phyloP scores from a whole-genome alignment of 2,888 invertebrate genomes.

The Lydus trimaculatus region DNA sequence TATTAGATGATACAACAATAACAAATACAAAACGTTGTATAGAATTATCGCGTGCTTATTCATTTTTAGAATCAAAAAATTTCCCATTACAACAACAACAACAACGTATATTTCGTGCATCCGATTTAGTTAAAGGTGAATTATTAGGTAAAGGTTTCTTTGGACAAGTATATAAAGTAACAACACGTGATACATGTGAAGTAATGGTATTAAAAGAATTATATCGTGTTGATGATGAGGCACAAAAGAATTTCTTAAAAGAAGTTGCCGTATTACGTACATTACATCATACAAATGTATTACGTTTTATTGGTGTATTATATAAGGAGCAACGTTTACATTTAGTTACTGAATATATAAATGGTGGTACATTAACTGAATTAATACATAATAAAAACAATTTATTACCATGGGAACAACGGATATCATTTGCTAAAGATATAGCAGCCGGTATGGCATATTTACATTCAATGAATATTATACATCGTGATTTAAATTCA shows the following conservation, averaged over 20 bases:
- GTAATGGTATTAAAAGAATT: constrained; percentile 96
- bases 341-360: constrained; percentile 91
- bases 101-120: constrained; percentile 87
- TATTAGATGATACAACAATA: constrained; percentile 69
- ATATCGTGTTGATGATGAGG: constrained; percentile 90
- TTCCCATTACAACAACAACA: constrained; percentile 58
- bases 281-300: constrained; percentile 87
- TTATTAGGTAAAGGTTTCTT: constrained; percentile 93
- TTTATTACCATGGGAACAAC: constrained; percentile 78
- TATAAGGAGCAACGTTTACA: constrained; percentile 92
- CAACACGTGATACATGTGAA: constrained; percentile 88
- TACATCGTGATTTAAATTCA: constrained; percentile 94
- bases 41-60: constrained; percentile 85
- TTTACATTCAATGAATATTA: constrained; percentile 92
- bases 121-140: constrained; percentile 88
- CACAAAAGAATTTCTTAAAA: constrained; percentile 92
- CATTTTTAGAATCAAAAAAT: constrained; percentile 73
- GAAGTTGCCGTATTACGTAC: constrained; percentile 94
- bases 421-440: constrained; percentile 87
- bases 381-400: constrained; percentile 77
- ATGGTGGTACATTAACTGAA: constrained; percentile 89
- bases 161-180: constrained; percentile 91
- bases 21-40: constrained; percentile 57
- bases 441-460: constrained; percentile 95
- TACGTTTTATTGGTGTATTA: constrained; percentile 90